phyloP scores from a whole-genome alignment of 1,140 invertebrate species.

The Meloidogyne exigua region DNA sequence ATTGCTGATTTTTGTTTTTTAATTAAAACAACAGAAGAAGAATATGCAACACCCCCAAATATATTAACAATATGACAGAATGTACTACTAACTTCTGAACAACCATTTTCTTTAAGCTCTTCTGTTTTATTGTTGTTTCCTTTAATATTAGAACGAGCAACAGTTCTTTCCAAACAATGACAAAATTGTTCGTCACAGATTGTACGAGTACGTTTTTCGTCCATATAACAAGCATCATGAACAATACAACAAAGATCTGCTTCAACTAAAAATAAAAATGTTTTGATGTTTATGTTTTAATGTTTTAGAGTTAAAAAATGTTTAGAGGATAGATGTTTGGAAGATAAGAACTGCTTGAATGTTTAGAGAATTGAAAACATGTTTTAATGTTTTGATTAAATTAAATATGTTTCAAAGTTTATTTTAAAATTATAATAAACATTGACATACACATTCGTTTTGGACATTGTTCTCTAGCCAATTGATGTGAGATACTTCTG shows the following conservation, averaged over 20 bases:
- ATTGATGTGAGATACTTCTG: constrained; percentile 27
- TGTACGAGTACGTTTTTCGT: constrained; percentile 20
- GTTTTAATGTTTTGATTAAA: too few species aligned
- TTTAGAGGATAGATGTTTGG: background rate
- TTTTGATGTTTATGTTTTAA: too few species aligned
- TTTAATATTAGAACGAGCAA: background rate
- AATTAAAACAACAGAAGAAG: background rate
- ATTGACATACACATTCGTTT: constrained; percentile 36
- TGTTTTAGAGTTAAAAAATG: background rate
- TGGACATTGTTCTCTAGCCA: constrained; percentile 25
- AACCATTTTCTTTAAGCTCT: constrained; percentile 13
- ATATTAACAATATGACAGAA: constrained; percentile 36
- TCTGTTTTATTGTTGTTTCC: constrained; percentile 5
- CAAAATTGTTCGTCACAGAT: constrained; percentile 33
- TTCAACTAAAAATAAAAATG: constrained; percentile 35
- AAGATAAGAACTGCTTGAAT: background rate
- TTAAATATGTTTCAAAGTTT: too few species aligned
- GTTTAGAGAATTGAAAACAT: background rate
- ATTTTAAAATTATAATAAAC: too few species aligned
- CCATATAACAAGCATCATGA: constrained; percentile 38
- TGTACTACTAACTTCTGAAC: constrained; percentile 3
- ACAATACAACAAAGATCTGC: constrained; percentile 31
- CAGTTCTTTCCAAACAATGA: constrained; percentile 32
- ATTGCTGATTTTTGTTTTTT: constrained; percentile 12
- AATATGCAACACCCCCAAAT: constrained; percentile 32